Evolutionary conservation across 2,113 vertebrate genomes (phyloP).

Genomic region (Nothoprocta perdicaria): DNA sequence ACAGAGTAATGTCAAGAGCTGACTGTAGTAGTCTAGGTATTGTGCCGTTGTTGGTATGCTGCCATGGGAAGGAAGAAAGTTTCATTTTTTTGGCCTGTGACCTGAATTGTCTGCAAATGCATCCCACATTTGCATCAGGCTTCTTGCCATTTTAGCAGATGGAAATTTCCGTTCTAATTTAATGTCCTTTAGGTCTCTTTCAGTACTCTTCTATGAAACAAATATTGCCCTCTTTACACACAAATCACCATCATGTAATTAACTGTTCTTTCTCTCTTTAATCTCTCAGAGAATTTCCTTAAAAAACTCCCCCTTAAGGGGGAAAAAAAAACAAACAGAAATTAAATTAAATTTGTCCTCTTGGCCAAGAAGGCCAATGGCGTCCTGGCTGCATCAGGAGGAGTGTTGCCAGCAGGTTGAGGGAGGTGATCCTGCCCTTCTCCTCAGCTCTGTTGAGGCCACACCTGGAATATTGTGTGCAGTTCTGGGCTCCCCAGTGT

Average conservation of each 20-base stretch:
- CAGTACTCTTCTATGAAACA: neutral
- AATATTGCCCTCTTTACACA: neutral
- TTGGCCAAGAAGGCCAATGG: too few species aligned
- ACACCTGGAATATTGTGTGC: too few species aligned
- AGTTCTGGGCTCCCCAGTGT: too few species aligned
- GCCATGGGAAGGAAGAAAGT: slow-evolving; percentile 40
- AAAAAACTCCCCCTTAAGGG: neutral
- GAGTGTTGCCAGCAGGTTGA: too few species aligned
- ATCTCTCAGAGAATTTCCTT: neutral
- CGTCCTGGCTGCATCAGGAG: too few species aligned
- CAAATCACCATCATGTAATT: neutral
- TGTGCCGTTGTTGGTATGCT: slow-evolving; percentile 26
- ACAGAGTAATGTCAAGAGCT: neutral
- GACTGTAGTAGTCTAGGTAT: slow-evolving; percentile 30
- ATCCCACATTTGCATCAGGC: slow-evolving; percentile 51
- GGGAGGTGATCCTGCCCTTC: too few species aligned
- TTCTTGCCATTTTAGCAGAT: slow-evolving; percentile 63
- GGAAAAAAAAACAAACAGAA: neutral
- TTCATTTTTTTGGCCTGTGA: slow-evolving; percentile 47
- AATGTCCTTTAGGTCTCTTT: slow-evolving; percentile 37
- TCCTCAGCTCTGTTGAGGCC: too few species aligned
- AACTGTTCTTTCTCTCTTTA: neutral
- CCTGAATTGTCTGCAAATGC: slow-evolving; percentile 52
- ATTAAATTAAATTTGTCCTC: neutral
- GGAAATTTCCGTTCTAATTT: slow-evolving; percentile 63